Evolutionary conservation across 2,888 invertebrate genomes (phyloP), one percentile per base, ranked within the genome.

Genomic region (Cordilura impudica): DNA sequence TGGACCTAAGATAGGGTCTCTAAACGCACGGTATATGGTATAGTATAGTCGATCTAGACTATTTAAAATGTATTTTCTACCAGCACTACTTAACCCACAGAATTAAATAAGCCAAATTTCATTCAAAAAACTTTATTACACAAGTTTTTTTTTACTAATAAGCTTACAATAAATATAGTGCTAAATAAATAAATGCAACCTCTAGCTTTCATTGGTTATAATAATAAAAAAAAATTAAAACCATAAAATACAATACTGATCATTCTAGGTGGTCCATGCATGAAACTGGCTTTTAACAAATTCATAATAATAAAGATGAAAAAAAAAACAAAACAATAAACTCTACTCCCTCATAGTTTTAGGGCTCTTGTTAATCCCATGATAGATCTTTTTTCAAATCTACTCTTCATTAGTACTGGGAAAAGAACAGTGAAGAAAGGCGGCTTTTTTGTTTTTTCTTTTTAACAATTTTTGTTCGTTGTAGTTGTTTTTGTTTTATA

Each of bases 361-460:
- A 21, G 56, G 51, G 19, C 54, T 67, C 56, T 75, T 67, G 60
- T 67, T 75, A 79, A 75, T 75, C 61, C 67, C 39, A 56, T 72
- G 71, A 79, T 72, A 63, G 71, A 79, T 75, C 54, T 66, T 61
- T 71, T 23, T 71, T 61, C 16, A 16, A 51, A 43, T 23, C n/a
- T 39, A n/a, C 35, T 39, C n/a, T n/a, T n/a, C 35, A n/a, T 12
- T 39, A 3, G 35, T 39, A 39, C 35, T 12, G 35, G 35, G 35
- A 39, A 35, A 39, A 39, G 35, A 39, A 39, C 35, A 39, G n/a
- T 23, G 23, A 54, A 19, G 1, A 35, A 31, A 26, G 67, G 69
- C 75, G 75, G 69, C 75, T 21, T 75, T 63, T 69, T 39, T 53
- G 61, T 54, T 47, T 70, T 69, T 70, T 58, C 56, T 65, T 76